phyloP scores from a whole-genome alignment of 2,888 invertebrate genomes.

The Leptogaster cylindrica region DNA sequence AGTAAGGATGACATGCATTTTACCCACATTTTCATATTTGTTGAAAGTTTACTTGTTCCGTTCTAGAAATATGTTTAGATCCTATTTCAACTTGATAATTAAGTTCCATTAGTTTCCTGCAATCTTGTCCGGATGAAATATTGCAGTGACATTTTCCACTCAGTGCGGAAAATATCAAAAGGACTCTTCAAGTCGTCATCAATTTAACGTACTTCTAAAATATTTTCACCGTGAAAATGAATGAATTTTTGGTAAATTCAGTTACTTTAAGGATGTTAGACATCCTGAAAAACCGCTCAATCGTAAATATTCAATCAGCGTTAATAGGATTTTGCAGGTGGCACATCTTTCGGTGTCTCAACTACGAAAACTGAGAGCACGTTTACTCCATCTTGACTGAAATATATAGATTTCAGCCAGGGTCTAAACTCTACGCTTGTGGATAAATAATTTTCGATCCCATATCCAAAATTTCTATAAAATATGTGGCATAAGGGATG shows the following conservation, averaged over 20 bases:
- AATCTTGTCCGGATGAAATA: no score
- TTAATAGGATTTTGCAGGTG: conserved; percentile 15
- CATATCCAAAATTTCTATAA: conserved; percentile 2
- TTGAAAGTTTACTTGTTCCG: conserved; percentile 4
- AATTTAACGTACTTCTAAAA: no score
- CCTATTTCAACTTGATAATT: conserved; percentile 31
- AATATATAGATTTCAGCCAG: conserved; percentile 1
- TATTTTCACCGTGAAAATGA: no score
- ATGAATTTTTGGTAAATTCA: no score
- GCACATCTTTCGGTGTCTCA: no score
- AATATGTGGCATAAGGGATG: conserved; percentile 22
- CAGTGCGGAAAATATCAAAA: no score
- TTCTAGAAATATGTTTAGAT: conserved; percentile 8
- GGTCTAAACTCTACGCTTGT: no score
- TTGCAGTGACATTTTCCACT: no score
- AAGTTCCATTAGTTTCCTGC: conserved; percentile 13
- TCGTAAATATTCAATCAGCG: conserved; percentile 17
- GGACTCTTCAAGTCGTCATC: no score
- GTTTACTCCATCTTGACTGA: conserved; percentile 3
- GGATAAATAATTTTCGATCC: conserved; percentile 28
- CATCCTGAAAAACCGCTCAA: not conserved
- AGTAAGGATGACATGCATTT: not conserved
- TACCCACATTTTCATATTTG: not conserved
- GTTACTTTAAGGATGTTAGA: no score
- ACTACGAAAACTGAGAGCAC: no score